phyloP scores from a whole-genome alignment of 2,888 invertebrate genomes.

The Drosophila nr. perissopoda region DNA sequence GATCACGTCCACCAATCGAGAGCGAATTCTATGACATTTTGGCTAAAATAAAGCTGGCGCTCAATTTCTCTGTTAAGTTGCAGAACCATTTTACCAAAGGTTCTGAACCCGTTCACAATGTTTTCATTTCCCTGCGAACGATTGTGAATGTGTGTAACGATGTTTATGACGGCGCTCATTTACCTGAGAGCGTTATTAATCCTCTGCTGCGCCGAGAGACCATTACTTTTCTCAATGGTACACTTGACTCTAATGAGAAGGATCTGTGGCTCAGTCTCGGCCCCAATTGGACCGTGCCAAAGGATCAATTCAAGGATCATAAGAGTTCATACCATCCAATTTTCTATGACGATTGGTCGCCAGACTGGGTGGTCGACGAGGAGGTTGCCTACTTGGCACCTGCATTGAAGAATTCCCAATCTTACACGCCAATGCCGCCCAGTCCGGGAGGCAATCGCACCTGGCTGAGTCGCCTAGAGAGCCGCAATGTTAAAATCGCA shows the following conservation, averaged over 20 bases:
- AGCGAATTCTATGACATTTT: constrained; percentile 98
- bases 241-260: constrained; percentile 97
- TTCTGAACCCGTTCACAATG: constrained; percentile 97
- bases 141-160: constrained; percentile 98
- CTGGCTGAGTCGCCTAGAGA: constrained; percentile 89
- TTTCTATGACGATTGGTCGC: constrained; percentile 98
- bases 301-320: constrained; percentile 97
- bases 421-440: constrained; percentile 39
- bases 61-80: constrained; percentile 96
- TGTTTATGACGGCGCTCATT: constrained; percentile 91
- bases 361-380: constrained; percentile 93
- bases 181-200: constrained; percentile 94
- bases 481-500: constrained; percentile 90
- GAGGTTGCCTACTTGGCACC: constrained; percentile 86
- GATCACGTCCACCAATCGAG: constrained; percentile 97
- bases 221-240: constrained; percentile 95
- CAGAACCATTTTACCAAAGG: constrained; percentile 99
- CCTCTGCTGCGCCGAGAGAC: constrained; percentile 97
- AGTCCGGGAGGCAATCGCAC: constrained; percentile 83
- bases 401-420: constrained; percentile 72
- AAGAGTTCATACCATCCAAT: constrained; percentile 97
- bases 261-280: constrained; percentile 98
- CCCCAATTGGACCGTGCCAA: constrained; percentile 96
- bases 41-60: constrained; percentile 98
- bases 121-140: constrained; percentile 97